Conservation (phyloP, 2,888 invertebrate species). For the Ormyrus pomaceus region DNA sequence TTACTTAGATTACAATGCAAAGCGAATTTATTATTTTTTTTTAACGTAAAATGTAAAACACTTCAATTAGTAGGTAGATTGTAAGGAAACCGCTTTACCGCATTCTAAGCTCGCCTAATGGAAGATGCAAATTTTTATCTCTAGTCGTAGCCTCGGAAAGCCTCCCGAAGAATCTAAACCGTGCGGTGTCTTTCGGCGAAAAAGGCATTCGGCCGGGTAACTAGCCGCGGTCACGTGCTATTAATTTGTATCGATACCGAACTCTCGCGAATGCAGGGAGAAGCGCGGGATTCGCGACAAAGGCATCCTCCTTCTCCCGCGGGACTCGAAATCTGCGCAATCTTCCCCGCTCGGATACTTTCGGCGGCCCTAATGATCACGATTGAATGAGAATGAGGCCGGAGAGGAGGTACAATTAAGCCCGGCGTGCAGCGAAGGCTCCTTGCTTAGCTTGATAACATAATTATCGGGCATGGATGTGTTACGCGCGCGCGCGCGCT, state of each 20-base stretch:
- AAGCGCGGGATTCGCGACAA: conserved; percentile 1
- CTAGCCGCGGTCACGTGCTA: background rate
- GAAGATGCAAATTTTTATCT: no score
- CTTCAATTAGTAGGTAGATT: no score
- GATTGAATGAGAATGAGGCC: conserved; percentile 72
- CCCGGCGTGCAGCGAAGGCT: conserved; percentile 16
- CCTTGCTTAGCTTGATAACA: conserved; percentile 41
- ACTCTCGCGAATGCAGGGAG: background rate
- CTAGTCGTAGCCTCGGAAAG: no score
- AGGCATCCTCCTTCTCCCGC: background rate
- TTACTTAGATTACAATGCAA: no score
- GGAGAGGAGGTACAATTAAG: conserved; percentile 71
- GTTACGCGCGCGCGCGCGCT: background rate
- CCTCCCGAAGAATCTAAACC: conserved; percentile 16
- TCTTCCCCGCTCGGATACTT: conserved; percentile 63
- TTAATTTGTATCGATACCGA: conserved; percentile 22
- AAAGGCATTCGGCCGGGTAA: background rate
- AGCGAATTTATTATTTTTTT: no score
- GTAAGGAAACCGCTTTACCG: background rate
- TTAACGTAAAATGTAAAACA: no score
- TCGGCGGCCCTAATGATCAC: conserved; percentile 69
- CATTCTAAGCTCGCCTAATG: background rate
- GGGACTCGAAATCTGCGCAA: conserved; percentile 40
- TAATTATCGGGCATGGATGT: conserved; percentile 34
- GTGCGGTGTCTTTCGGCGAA: background rate